Percentiles rank a stretch among this genome's conserved stretches.
Evolutionary conservation across 1,140 invertebrate genomes (phyloP).

Genomic region (Eciton burchellii): DNA sequence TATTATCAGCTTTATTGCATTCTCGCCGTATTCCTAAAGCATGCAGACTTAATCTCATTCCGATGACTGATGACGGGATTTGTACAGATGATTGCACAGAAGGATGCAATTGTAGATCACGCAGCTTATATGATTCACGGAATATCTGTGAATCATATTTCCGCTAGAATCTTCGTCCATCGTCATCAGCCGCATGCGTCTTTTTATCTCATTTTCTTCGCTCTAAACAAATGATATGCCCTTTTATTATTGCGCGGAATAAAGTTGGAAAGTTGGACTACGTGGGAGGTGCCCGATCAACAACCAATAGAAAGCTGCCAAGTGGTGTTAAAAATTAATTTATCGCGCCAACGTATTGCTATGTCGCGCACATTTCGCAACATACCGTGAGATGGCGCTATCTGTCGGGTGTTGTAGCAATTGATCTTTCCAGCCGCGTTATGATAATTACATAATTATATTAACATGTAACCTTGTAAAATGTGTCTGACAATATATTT

Average conservation of each 20-base stretch:
- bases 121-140: neutral
- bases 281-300: slow-evolving; percentile 77
- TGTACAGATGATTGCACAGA: neutral
- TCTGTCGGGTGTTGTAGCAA: slow-evolving; percentile 73
- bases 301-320: slow-evolving; percentile 80
- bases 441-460: neutral
- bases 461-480: neutral
- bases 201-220: slow-evolving; percentile 21
- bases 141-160: neutral
- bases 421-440: too few species aligned
- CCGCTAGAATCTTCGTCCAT: slow-evolving; percentile 18
- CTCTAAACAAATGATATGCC: slow-evolving; percentile 60
- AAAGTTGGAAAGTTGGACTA: slow-evolving; percentile 55
- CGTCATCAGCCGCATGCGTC: slow-evolving; percentile 5
- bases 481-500: neutral
- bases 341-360: slow-evolving; percentile 81
- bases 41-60: neutral
- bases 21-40: too few species aligned
- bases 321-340: slow-evolving; percentile 82
- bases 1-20: too few species aligned
- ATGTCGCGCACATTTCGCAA: slow-evolving; percentile 55
- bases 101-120: neutral
- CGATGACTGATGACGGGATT: slow-evolving; percentile 6
- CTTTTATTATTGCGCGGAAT: slow-evolving; percentile 64
- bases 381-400: slow-evolving; percentile 75